Conservation (phyloP, 2,797 vertebrate species). For the Morelia viridis region DNA sequence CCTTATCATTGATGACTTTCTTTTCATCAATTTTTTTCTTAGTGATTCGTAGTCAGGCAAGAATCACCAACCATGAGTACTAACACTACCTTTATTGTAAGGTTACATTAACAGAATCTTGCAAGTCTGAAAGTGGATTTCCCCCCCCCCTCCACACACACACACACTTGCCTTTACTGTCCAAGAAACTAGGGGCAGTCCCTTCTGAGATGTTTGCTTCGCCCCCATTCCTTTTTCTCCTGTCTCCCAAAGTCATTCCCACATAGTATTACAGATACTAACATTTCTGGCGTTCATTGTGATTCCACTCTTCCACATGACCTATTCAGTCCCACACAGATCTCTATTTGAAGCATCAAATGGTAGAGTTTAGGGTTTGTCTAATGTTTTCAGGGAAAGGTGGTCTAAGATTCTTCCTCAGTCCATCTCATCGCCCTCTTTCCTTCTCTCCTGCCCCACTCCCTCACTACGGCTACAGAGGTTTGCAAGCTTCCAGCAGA, state of each 20-base stretch:
- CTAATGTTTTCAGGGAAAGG: neutral
- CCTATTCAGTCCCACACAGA: neutral
- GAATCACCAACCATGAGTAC: too few species aligned
- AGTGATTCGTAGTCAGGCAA: too few species aligned
- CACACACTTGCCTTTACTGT: neutral
- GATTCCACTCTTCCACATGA: neutral
- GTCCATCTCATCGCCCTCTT: neutral
- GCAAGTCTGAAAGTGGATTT: too few species aligned
- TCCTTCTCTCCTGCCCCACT: neutral
- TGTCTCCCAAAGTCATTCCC: neutral
- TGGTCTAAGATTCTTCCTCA: neutral
- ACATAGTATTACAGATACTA: neutral
- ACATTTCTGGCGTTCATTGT: neutral
- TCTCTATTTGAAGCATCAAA: neutral
- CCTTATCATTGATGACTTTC: too few species aligned
- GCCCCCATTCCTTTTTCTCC: neutral
- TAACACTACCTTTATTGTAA: too few species aligned
- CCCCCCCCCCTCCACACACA: too few species aligned
- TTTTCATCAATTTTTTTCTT: too few species aligned
- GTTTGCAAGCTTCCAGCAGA: neutral
- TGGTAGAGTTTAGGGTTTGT: neutral
- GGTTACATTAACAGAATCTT: too few species aligned
- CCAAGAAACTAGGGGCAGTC: neutral
- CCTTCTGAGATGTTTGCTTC: neutral
- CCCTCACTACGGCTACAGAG: neutral